Evolutionary conservation across 2,888 invertebrate genomes (phyloP).

Genomic region (Dichetophora obliterata): DNA sequence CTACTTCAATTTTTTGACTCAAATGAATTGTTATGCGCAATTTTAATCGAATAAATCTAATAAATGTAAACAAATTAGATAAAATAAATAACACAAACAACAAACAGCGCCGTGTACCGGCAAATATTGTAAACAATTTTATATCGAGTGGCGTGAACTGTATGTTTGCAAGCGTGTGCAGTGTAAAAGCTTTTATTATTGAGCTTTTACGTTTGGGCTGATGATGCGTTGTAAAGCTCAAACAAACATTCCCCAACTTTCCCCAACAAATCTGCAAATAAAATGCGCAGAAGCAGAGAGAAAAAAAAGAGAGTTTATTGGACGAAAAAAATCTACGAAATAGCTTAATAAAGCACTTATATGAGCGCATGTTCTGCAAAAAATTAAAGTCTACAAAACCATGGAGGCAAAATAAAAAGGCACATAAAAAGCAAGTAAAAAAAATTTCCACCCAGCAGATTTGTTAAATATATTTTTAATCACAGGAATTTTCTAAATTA

Average conservation of each 20-base stretch:
- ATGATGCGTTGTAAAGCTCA: not conserved
- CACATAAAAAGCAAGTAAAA: not conserved
- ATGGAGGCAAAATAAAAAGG: not conserved
- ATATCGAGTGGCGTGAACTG: not conserved
- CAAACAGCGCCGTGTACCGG: not conserved
- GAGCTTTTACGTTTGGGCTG: not conserved
- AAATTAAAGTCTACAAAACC: not conserved
- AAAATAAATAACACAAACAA: not conserved
- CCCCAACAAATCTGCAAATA: not conserved
- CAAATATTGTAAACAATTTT: not conserved
- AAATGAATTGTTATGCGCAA: no score
- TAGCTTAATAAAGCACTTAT: not conserved
- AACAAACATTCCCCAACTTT: not conserved
- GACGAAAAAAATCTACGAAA: not conserved
- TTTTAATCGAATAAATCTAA: no score
- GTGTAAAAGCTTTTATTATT: not conserved
- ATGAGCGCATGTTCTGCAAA: no score
- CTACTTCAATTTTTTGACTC: no score
- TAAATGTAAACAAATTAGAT: not conserved
- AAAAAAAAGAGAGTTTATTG: not conserved
- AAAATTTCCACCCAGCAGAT: no score
- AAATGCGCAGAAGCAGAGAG: conserved; percentile 6
- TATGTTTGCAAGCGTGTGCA: not conserved
- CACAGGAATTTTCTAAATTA: no score
- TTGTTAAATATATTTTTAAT: no score